Evolutionary conservation across 1,140 invertebrate genomes (phyloP), one percentile per base, ranked within the genome.

Genomic region (Aricia agestis): DNA sequence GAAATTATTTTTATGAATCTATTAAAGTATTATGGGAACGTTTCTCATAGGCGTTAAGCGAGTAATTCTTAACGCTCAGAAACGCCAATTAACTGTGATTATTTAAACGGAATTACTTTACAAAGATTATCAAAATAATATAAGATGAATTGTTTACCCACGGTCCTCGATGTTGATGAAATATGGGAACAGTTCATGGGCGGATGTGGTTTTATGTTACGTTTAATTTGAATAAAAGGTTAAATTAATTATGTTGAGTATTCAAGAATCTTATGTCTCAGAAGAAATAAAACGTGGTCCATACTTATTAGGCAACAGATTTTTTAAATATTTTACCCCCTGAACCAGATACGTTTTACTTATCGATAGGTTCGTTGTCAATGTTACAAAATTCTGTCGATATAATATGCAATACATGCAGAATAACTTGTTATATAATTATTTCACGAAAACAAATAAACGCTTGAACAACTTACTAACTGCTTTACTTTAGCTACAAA

Each of bases 71-170:
- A 59, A 59, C 58, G 58, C 18, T 19, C 59, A 11, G 59, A 61
- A 63, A 63, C 59, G 18, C 18, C 59, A 63, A 63, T 63, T 63
- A 63, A 19, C 19, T 7, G 18, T 63, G 1, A 63, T 63, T 63
- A 63, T 25, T 2, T 63, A 63, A 63, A 63, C 59, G 19, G 59
- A 63, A 63, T 63, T 63, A 63, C 59, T 31, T 63, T 63, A 63
- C 59, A 63, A 63, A 17, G 18, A 59, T 25, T 25, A 25, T 25
- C 25, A 25, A 25, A 25, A 36, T 59, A 59, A 59, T 59, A n/a
- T 1, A 59, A 59, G 58, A 59, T 18, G n/a, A 15, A 59, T 59
- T 59, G 58, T 59, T 63, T 63, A 63, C 59, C 59, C 59, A 63
- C 59, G 59, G 11, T 0, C 19, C 18, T 63, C 59, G 18, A 63